These are phyloP conservation scores for Turritopsis rubra DNA, from an alignment of 30 jellyfish, hydroid and myxozoan species.

Conservation along the genomic window DNA sequence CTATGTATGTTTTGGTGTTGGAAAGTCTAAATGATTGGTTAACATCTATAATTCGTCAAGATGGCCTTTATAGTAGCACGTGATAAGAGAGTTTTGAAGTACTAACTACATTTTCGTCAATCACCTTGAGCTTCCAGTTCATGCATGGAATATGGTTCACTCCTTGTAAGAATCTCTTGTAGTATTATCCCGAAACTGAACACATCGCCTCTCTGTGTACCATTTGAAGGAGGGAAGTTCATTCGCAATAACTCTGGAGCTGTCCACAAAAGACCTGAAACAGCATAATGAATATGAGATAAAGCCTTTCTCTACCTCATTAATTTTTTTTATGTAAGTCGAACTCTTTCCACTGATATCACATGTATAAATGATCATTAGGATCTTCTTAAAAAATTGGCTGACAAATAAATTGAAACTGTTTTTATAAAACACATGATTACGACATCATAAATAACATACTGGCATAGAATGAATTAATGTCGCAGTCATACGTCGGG, in stretches of 20 bases:
- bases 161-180: conserved; percentile 26
- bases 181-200: conserved; percentile 23
- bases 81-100: too few species aligned
- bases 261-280: conserved; percentile 31
- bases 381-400: too few species aligned
- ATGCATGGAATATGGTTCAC: conserved; percentile 21
- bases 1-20: too few species aligned
- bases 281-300: background rate
- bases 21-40: too few species aligned
- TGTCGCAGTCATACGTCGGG: conserved; percentile 16
- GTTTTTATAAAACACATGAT: too few species aligned
- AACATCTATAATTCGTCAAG: too few species aligned
- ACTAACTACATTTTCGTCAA: too few species aligned
- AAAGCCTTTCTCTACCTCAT: background rate
- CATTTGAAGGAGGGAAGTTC: background rate
- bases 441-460: background rate
- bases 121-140: conserved; percentile 13
- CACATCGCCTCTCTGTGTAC: conserved; percentile 29
- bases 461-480: background rate
- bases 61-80: too few species aligned
- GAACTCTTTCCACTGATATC: too few species aligned
- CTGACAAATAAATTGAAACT: too few species aligned
- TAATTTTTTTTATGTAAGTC: too few species aligned
- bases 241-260: conserved; percentile 26
- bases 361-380: too few species aligned